Base-by-base conservation (phyloP, 2,888 invertebrate species). In the Sinelater perroti region DNA sequence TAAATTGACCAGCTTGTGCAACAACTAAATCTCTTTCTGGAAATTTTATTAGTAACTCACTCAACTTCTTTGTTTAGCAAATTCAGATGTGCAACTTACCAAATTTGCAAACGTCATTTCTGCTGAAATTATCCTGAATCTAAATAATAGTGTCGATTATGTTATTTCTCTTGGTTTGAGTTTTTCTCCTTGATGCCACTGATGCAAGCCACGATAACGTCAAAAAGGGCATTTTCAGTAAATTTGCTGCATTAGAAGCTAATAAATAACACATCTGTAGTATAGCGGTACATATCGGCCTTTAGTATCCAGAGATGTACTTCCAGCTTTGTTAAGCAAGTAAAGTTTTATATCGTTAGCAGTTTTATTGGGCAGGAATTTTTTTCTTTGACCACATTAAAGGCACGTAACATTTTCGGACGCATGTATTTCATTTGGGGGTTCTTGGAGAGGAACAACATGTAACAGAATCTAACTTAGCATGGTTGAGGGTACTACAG, bases 1-100 rank as follows among this genome's bases (percentile, higher is more conserved):
- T 84, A 62, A 86, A 85, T 44, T 84, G 81, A 64, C 83, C 81
- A 0, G 82, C 82, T 52, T 85, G 84, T 0, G 84, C 83, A 26
- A 82, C 80, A 70, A 83, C 81, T 58, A 81, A 79, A 76, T 82
- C 81, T 62, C 83, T 80, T 2, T 82, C 83, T 83, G 74, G 17
- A 31, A 52, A n/a, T n/a, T n/a, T n/a, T n/a, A n/a, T n/a, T n/a
- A n/a, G n/a, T n/a, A n/a, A n/a, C n/a, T n/a, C n/a, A n/a, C n/a
- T n/a, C n/a, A n/a, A n/a, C n/a, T n/a, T n/a, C n/a, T n/a, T n/a
- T n/a, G n/a, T n/a, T n/a, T n/a, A n/a, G n/a, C n/a, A n/a, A n/a
- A n/a, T n/a, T n/a, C n/a, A n/a, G n/a, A n/a, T n/a, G n/a, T n/a
- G n/a, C n/a, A n/a, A n/a, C n/a, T n/a, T n/a, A 52, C 44, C 35